Percentiles rank a stretch among this genome's conserved stretches.
Evolutionary conservation across 2,113 vertebrate genomes (phyloP).

Genomic region (Dendropsophus ebraccatus): DNA sequence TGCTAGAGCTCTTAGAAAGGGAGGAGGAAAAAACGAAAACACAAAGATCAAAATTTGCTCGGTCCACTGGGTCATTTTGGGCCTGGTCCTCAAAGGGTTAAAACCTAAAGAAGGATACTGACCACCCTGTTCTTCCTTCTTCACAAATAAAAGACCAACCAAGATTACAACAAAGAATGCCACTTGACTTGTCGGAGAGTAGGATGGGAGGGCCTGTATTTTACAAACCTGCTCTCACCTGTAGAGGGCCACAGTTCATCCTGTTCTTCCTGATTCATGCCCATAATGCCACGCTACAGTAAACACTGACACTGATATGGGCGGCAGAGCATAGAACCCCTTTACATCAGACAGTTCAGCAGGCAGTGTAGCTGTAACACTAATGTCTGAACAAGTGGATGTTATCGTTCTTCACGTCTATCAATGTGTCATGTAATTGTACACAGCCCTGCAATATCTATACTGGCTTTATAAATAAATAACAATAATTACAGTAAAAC

Average conservation of each 20-base stretch:
- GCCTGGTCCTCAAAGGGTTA: no score
- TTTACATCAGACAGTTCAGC: neutral
- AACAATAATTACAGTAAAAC: conserved; percentile 26
- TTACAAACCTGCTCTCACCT: neutral
- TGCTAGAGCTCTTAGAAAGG: no score
- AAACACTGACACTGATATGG: neutral
- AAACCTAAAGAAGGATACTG: no score
- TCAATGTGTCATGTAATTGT: neutral
- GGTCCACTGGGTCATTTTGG: no score
- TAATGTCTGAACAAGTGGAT: neutral
- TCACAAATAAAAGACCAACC: no score
- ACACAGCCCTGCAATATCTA: neutral
- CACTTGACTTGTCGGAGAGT: no score
- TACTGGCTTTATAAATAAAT: neutral
- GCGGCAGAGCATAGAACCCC: neutral
- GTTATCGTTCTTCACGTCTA: neutral
- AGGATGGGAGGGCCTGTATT: no score
- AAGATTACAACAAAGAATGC: no score
- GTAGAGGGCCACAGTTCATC: neutral
- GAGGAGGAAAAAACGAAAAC: no score
- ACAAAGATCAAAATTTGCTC: no score
- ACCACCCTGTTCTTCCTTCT: no score
- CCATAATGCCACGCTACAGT: neutral
- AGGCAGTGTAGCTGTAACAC: no score
- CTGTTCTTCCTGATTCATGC: neutral